These are phyloP conservation scores for Acridotheres tristis DNA, from an alignment of 2,797 vertebrate species.

Conservation along the genomic window DNA sequence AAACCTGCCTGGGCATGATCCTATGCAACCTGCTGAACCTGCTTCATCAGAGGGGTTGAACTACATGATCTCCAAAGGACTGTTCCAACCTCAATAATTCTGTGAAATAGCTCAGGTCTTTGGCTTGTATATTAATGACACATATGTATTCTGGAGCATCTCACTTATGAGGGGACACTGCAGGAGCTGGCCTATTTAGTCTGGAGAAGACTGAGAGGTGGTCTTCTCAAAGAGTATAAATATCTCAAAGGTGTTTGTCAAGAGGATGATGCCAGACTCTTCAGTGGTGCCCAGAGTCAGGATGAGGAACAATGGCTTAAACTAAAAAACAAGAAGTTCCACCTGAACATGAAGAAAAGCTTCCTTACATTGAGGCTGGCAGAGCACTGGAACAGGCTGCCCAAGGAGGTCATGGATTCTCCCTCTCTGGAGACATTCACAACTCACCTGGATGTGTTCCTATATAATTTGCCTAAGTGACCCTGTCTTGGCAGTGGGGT, in stretches of 20 bases:
- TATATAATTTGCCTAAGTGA: neutral
- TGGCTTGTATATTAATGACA: neutral
- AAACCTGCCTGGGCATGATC: neutral
- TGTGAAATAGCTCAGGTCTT: neutral
- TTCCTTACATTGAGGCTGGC: too few relatives aligned
- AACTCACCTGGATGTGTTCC: neutral
- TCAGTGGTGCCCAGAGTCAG: neutral
- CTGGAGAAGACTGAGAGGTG: neutral
- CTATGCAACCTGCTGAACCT: neutral
- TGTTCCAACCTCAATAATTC: neutral
- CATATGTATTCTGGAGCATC: neutral
- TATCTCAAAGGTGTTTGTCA: neutral
- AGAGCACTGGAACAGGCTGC: neutral
- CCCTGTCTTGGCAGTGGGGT: rapidly evolving
- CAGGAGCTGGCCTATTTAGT: neutral
- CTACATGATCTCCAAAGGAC: neutral
- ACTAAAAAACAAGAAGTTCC: neutral
- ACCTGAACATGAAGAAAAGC: neutral
- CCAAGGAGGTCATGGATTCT: rapidly evolving
- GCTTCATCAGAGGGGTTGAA: neutral
- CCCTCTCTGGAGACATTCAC: neutral
- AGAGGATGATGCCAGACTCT: neutral
- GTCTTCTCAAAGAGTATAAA: neutral
- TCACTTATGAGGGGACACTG: too few relatives aligned
- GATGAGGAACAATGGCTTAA: neutral